These are phyloP conservation scores for Chaetorhynchus papuensis DNA, from an alignment of 2,113 vertebrate species.

Conservation along the genomic window DNA sequence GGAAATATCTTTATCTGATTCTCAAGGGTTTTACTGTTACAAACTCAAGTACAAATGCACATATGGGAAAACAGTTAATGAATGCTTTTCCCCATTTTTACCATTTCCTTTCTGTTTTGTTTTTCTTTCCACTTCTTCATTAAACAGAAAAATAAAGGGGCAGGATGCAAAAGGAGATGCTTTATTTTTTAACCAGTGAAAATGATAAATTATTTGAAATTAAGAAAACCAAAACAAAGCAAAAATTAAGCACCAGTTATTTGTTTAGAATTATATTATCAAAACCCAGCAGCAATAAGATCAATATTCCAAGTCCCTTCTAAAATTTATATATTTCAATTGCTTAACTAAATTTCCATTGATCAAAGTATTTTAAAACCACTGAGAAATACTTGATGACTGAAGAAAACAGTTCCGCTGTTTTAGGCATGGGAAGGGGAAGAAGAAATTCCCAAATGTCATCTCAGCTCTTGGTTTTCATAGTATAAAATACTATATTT, in stretches of 20 bases:
- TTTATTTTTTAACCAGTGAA: background rate
- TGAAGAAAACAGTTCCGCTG: background rate
- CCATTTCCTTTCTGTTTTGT: background rate
- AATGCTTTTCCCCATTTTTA: background rate
- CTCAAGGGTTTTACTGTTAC: background rate
- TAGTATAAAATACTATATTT: background rate
- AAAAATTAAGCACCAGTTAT: background rate
- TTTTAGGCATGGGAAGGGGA: background rate
- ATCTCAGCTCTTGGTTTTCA: background rate
- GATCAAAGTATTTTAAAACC: background rate
- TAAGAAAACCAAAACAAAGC: background rate
- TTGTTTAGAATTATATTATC: background rate
- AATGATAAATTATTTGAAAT: background rate
- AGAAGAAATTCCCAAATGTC: background rate
- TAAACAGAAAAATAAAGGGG: background rate
- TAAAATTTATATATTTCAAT: background rate
- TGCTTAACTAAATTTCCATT: background rate
- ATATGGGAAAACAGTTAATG: background rate
- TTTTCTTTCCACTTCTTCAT: background rate
- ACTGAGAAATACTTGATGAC: background rate
- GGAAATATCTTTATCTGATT: slow-evolving; percentile 5
- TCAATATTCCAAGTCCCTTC: background rate
- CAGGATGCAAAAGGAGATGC: background rate
- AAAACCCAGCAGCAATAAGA: background rate
- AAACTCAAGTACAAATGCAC: background rate